Evolutionary conservation across 2,888 invertebrate genomes (phyloP).

Genomic region (Brassicogethes aeneus): DNA sequence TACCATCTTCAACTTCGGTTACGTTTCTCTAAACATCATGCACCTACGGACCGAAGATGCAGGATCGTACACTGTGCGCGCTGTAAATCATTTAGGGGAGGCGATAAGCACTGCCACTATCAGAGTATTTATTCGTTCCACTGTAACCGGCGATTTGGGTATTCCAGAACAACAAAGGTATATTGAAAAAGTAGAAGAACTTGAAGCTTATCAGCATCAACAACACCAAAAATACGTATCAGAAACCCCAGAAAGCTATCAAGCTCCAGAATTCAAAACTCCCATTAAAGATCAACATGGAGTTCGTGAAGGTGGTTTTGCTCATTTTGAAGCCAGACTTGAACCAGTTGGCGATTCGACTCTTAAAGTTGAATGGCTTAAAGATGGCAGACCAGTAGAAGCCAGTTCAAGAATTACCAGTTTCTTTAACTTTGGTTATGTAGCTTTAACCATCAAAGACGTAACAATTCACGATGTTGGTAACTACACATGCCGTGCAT

Average conservation of each 20-base stretch:
- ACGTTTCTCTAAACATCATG: constrained; percentile 96
- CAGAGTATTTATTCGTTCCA: constrained; percentile 66
- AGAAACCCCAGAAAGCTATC: constrained; percentile 70
- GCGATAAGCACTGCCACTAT: constrained; percentile 77
- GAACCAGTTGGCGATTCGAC: constrained; percentile 89
- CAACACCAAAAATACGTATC: constrained; percentile 72
- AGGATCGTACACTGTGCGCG: constrained; percentile 87
- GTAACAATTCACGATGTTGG: constrained; percentile 87
- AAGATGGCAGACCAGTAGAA: constrained; percentile 83
- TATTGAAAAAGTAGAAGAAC: constrained; percentile 83
- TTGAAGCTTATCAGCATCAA: constrained; percentile 80
- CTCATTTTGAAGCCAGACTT: constrained; percentile 90
- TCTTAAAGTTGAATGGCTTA: constrained; percentile 85
- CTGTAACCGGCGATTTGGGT: constrained; percentile 78
- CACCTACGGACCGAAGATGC: constrained; percentile 98
- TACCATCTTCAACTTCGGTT: constrained; percentile 97
- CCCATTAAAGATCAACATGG: constrained; percentile 81
- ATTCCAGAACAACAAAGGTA: constrained; percentile 79
- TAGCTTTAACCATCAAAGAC: constrained; percentile 86
- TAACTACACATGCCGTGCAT: constrained; percentile 80
- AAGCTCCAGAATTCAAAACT: constrained; percentile 79
- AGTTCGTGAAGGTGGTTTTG: constrained; percentile 86
- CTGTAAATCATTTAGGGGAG: constrained; percentile 85
- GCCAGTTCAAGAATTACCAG: constrained; percentile 89
- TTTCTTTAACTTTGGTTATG: constrained; percentile 92